These are phyloP conservation scores for Drosophila mayri DNA, from an alignment of 1,140 invertebrate genomes.

Conservation along the genomic window DNA sequence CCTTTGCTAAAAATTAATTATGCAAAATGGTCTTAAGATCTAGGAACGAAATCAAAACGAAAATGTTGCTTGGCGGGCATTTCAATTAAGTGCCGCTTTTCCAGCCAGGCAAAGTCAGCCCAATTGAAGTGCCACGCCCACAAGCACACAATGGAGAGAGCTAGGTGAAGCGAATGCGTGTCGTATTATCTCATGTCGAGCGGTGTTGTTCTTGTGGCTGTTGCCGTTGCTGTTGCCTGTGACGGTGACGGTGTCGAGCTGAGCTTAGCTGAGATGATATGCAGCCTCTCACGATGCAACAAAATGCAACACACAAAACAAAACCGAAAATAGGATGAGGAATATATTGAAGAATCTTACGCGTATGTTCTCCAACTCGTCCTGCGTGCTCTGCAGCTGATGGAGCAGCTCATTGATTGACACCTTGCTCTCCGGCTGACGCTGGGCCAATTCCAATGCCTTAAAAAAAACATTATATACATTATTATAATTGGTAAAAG, in stretches of 20 bases:
- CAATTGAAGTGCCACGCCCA: constrained; percentile 66
- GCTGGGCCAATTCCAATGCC: constrained; percentile 87
- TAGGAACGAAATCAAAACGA: constrained; percentile 54
- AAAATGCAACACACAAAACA: constrained; percentile 85
- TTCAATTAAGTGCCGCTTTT: constrained; percentile 78
- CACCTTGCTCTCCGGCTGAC: constrained; percentile 87
- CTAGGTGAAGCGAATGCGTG: constrained; percentile 51
- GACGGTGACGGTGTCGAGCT: constrained; percentile 27
- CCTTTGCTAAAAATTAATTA: constrained; percentile 49
- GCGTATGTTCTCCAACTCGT: constrained; percentile 93
- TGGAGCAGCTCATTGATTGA: constrained; percentile 91
- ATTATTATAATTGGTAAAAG: background rate
- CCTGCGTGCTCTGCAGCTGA: constrained; percentile 92
- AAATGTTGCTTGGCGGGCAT: constrained; percentile 49
- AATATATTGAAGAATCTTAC: constrained; percentile 87
- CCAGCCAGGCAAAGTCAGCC: constrained; percentile 66
- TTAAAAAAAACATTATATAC: constrained; percentile 57
- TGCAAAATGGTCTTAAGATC: constrained; percentile 65
- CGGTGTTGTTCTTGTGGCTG: constrained; percentile 31
- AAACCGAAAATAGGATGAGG: constrained; percentile 81
- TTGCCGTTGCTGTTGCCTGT: constrained; percentile 20
- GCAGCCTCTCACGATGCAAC: constrained; percentile 78
- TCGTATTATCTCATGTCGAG: constrained; percentile 32
- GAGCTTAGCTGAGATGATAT: constrained; percentile 14
- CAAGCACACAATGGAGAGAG: constrained; percentile 31